Conservation (phyloP, 2,888 invertebrate species). For the Andrena hattorfiana region DNA sequence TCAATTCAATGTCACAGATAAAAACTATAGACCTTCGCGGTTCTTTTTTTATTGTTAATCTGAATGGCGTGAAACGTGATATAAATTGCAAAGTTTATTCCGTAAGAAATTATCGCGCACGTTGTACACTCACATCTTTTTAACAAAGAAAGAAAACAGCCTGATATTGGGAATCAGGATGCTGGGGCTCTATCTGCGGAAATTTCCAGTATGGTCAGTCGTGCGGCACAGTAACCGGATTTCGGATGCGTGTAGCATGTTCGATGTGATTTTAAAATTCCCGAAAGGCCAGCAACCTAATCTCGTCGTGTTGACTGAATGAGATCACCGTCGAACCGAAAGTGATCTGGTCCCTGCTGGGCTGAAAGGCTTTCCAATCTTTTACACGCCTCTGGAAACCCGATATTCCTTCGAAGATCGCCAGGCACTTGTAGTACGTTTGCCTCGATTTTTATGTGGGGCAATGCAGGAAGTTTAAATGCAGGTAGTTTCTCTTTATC, state of each 20-base stretch:
- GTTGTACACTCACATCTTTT: not conserved
- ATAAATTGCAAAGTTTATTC: not conserved
- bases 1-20: not conserved
- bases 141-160: slow-evolving; percentile 16
- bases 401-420: slow-evolving; percentile 18
- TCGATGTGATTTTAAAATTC: slow-evolving; percentile 62
- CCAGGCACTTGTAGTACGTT: not conserved
- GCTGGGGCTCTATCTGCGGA: slow-evolving; percentile 54
- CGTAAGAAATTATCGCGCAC: not conserved
- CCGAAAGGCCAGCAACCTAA: slow-evolving; percentile 52
- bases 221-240: slow-evolving; percentile 70
- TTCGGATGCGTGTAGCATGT: slow-evolving; percentile 52
- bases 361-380: not conserved
- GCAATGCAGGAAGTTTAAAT: too few relatives aligned
- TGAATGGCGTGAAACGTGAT: not conserved
- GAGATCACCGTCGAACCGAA: slow-evolving; percentile 39
- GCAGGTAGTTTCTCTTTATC: not conserved
- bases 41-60: not conserved
- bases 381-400: not conserved
- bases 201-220: slow-evolving; percentile 74
- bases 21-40: not conserved
- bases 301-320: slow-evolving; percentile 54
- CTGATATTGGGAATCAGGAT: slow-evolving; percentile 15
- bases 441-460: not conserved
- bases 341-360: slow-evolving; percentile 25